Evolutionary conservation across 2,113 vertebrate genomes (phyloP), one percentile per base, ranked within the genome.

Genomic region (Thermophis baileyi): DNA sequence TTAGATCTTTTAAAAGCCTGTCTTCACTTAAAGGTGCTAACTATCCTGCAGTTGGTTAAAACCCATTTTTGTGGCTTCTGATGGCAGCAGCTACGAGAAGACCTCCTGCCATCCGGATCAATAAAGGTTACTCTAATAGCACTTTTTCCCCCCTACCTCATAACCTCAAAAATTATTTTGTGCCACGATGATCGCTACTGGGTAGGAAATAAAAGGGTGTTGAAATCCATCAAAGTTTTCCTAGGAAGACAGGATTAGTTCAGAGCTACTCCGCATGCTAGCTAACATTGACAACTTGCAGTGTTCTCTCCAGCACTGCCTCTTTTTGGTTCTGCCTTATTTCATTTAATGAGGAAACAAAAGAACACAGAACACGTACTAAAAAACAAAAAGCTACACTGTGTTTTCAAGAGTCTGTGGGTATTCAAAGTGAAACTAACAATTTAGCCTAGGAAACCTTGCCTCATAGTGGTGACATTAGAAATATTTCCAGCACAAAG

Each of bases 111-210:
- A 95, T 30, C 96, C 14, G 95, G 96, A 97, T 97, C 96, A 96
- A 93, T 96, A 97, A 97, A 92, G 93, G 85, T 95, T 96, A 89
- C 87, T 95, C 93, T 94, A 96, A 96, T 0, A 88, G 87, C 88
- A 96, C 53, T 93, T 96, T 95, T 96, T 96, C 94, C 24, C 1
- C 69, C 91, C 96, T 97, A 93, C 96, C 90, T 95, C 87, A 94
- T 91, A 94, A 93, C 96, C 95, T 97, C 87, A 95, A 95, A 97
- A 97, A 96, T 95, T 88, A 94, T 97, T 97, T 96, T 97, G 87
- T 90, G 91, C 95, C 94, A 95, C 95, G 95, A 87, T 92, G 95
- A 93, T 96, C 91, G 51, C 94, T 95, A 95, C 93, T 94, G 95
- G 95, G 86, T 96, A 44, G 95, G 96, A 97, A 98, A 96, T 46